Conservation (phyloP, 2,113 vertebrate genomes). For the Vanacampus margaritifer region DNA sequence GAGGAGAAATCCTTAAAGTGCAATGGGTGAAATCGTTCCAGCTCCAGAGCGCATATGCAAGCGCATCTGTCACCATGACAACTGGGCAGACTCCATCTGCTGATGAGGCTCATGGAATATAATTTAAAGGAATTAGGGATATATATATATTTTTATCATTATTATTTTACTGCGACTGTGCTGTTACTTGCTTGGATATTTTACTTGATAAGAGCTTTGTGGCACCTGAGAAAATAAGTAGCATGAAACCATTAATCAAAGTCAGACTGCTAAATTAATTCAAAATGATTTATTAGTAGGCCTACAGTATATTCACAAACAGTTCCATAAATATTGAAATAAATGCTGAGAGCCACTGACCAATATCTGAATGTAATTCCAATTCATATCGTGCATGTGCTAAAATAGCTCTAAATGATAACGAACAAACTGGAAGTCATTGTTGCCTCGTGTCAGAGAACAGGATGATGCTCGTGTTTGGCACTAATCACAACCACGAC, state of each 20-base stretch:
- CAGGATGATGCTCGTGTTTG: constrained; percentile 41
- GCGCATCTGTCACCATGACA: constrained; percentile 8
- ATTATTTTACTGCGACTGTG: too few relatives aligned
- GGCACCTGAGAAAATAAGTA: background rate
- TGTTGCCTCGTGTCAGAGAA: constrained; percentile 39
- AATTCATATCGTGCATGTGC: constrained; percentile 12
- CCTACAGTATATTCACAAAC: background rate
- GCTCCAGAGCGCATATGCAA: constrained; percentile 1
- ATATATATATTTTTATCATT: too few relatives aligned
- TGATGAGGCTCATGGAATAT: background rate
- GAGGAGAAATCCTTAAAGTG: background rate
- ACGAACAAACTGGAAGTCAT: constrained; percentile 31
- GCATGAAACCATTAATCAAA: background rate
- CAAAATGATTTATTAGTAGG: background rate
- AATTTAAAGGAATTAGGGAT: background rate
- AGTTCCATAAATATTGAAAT: constrained; percentile 9
- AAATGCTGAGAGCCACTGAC: background rate
- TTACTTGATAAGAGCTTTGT: background rate
- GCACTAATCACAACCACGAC: constrained; percentile 49
- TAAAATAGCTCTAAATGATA: constrained; percentile 34
- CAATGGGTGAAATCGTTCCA: background rate
- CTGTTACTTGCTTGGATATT: background rate
- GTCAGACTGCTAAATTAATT: background rate
- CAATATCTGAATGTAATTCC: background rate
- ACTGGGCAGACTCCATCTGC: constrained; percentile 5